Conservation (phyloP, 2,797 vertebrate genomes). For the Hozukius guyotensis region DNA sequence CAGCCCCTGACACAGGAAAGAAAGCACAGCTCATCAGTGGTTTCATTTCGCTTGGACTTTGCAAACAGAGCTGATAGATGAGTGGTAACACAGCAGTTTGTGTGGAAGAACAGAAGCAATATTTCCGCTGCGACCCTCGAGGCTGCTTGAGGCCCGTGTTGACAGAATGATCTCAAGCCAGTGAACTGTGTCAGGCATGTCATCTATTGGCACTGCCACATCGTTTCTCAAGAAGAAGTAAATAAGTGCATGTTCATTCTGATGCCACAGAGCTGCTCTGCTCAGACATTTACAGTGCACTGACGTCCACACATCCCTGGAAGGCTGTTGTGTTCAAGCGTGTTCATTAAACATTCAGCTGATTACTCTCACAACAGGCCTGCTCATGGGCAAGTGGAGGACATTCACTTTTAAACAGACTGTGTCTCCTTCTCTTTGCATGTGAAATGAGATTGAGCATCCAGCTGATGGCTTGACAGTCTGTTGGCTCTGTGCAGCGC, state of each 20-base stretch:
- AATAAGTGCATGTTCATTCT: not conserved
- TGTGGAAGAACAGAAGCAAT: not conserved
- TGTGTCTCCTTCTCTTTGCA: conserved; percentile 13
- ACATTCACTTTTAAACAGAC: conserved; percentile 5
- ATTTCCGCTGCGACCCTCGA: conserved; percentile 9
- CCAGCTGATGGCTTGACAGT: conserved; percentile 16
- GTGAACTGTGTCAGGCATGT: conserved; percentile 11
- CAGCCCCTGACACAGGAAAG: not conserved
- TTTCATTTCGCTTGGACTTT: not conserved
- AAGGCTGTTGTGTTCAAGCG: not conserved
- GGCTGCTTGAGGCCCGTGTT: conserved; percentile 12
- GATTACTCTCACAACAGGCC: conserved; percentile 22
- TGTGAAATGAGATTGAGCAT: conserved; percentile 25
- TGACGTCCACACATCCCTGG: not conserved
- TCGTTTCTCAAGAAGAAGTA: not conserved
- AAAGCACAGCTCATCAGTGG: not conserved
- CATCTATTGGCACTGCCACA: conserved; percentile 15
- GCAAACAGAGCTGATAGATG: not conserved
- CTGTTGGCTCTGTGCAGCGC: conserved; percentile 20
- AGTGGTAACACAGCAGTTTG: not conserved
- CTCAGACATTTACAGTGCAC: not conserved
- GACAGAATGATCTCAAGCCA: conserved; percentile 28
- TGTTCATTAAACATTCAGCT: conserved; percentile 30
- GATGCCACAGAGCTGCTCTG: not conserved
- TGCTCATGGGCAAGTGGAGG: conserved; percentile 8